phyloP scores from a whole-genome alignment of 2,888 invertebrate genomes.

The Idaea biselata region DNA sequence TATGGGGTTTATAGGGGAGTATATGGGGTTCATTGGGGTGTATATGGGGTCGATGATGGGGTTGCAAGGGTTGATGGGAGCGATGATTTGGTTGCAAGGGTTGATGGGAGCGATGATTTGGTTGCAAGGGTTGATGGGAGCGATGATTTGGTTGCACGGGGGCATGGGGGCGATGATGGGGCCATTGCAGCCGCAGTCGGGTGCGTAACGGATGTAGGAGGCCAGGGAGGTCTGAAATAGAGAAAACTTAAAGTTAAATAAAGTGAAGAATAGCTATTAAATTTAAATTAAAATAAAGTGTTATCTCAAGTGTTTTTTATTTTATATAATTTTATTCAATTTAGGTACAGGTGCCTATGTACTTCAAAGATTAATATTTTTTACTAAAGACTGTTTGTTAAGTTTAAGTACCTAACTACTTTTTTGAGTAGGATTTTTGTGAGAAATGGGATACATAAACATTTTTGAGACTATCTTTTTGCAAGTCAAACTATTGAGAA shows the following conservation, averaged over 20 bases:
- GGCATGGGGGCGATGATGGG: neutral
- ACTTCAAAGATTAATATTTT: too few species aligned
- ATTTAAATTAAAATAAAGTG: too few species aligned
- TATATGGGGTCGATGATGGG: neutral
- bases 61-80: neutral
- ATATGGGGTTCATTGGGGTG: neutral
- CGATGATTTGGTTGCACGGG: neutral
- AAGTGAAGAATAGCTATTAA: too few species aligned
- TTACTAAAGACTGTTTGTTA: too few species aligned
- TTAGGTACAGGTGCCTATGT: too few species aligned
- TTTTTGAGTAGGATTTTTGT: too few species aligned
- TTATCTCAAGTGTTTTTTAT: too few species aligned
- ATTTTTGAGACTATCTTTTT: too few species aligned
- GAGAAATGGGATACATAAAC: too few species aligned
- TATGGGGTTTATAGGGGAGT: neutral
- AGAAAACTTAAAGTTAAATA: neutral
- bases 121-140: neutral
- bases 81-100: neutral
- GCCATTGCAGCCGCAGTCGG: neutral
- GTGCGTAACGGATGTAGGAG: neutral
- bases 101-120: neutral
- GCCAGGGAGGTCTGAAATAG: neutral
- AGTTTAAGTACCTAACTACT: too few species aligned
- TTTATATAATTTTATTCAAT: too few species aligned
- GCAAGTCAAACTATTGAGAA: too few species aligned